A percentile compares a stretch with the other conserved stretches of the same genome.
These are phyloP conservation scores for Taphrorychus bicolor DNA, from an alignment of 2,888 invertebrate genomes.

Conservation along the genomic window DNA sequence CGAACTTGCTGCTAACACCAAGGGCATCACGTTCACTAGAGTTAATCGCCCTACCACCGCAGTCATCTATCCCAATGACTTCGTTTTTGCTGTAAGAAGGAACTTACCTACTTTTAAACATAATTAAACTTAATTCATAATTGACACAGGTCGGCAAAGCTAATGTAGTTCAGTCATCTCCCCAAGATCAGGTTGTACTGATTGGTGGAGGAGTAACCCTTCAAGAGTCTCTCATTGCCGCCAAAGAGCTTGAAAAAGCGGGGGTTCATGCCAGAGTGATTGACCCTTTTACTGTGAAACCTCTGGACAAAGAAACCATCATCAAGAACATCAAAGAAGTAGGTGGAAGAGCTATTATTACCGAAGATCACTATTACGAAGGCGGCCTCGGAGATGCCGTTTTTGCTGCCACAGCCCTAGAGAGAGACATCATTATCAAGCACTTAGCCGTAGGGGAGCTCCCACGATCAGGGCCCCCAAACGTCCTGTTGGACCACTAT, in stretches of 20 bases:
- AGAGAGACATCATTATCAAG: conserved; percentile 74
- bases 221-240: conserved; percentile 87
- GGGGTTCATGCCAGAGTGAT: conserved; percentile 82
- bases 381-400: conserved; percentile 98
- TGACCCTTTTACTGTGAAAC: conserved; percentile 97
- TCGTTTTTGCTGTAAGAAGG: conserved; percentile 71
- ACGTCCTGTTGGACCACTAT: conserved; percentile 84
- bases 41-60: conserved; percentile 92
- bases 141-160: conserved; percentile 74
- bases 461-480: conserved; percentile 93
- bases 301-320: conserved; percentile 83
- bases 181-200: conserved; percentile 81
- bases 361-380: conserved; percentile 97
- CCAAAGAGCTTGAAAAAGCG: conserved; percentile 72
- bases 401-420: conserved; percentile 75
- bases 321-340: conserved; percentile 77
- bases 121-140: neutral
- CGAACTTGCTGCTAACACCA: conserved; percentile 94
- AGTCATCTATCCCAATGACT: conserved; percentile 86
- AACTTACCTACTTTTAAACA: neutral
- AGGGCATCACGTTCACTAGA: conserved; percentile 92
- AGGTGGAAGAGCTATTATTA: conserved; percentile 85
- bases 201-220: conserved; percentile 95
- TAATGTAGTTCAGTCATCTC: conserved; percentile 78
- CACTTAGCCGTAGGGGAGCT: conserved; percentile 82